Conservation (phyloP, 2,888 invertebrate genomes). For the Tipula vernalis region DNA sequence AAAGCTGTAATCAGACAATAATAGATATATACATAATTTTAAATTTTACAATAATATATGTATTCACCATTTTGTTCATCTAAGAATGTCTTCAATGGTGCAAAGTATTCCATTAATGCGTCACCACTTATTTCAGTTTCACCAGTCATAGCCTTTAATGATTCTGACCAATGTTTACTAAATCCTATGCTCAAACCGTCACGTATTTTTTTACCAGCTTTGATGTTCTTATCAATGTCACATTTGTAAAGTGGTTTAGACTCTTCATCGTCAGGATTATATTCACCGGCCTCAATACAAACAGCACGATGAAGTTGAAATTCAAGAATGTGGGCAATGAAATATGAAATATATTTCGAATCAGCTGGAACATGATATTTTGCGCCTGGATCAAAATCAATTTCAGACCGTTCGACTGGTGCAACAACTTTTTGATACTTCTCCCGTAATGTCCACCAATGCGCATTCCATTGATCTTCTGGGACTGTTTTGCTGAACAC, state of each 20-base stretch:
- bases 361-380: conserved; percentile 37
- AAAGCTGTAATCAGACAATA: neutral
- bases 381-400: conserved; percentile 37
- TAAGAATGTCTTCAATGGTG: conserved; percentile 42
- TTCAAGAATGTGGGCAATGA: conserved; percentile 58
- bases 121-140: conserved; percentile 39
- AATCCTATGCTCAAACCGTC: conserved; percentile 37
- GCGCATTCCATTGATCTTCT: conserved; percentile 33
- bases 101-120: conserved; percentile 45
- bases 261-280: conserved; percentile 36
- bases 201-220: conserved; percentile 50
- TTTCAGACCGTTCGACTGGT: conserved; percentile 28
- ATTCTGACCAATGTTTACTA: conserved; percentile 43
- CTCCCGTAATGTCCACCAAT: conserved; percentile 35
- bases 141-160: conserved; percentile 45
- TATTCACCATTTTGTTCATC: conserved; percentile 23
- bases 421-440: conserved; percentile 36
- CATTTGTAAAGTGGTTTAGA: conserved; percentile 60
- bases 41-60: neutral
- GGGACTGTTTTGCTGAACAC: conserved; percentile 37
- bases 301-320: conserved; percentile 65
- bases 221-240: conserved; percentile 52
- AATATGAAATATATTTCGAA: conserved; percentile 35
- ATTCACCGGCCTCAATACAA: conserved; percentile 53
- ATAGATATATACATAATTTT: neutral